phyloP scores from a whole-genome alignment of 2,113 vertebrate species.

The Anseranas semipalmata region DNA sequence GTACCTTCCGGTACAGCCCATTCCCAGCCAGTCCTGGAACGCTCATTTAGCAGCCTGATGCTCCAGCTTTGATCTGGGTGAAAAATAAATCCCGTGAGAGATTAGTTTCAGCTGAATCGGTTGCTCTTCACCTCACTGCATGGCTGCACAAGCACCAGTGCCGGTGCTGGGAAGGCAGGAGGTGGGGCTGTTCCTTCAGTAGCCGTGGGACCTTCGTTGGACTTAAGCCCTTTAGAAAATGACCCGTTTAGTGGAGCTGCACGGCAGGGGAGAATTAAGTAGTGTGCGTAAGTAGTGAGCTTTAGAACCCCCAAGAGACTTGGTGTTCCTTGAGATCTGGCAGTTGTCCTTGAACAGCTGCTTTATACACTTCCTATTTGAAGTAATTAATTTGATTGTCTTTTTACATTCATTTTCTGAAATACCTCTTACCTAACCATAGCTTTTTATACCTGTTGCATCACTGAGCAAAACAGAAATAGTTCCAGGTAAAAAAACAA shows the following conservation, averaged over 20 bases:
- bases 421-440: not conserved
- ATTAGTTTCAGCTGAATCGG: not conserved
- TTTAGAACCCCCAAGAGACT: not conserved
- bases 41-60: not conserved
- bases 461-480: not conserved
- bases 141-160: not conserved
- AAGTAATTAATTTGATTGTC: not conserved
- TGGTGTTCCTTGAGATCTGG: not conserved
- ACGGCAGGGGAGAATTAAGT: not conserved
- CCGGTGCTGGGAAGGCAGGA: not conserved
- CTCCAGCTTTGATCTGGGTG: not conserved
- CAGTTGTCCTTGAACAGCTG: not conserved
- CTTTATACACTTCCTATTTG: not conserved
- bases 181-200: not conserved
- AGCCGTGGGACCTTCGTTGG: not conserved
- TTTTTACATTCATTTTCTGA: not conserved
- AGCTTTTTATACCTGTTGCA: not conserved
- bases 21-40: not conserved
- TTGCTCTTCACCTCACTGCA: not conserved
- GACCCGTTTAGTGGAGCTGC: fast-evolving
- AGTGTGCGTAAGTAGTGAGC: too few relatives aligned
- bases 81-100: fast-evolving
- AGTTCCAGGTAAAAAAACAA: not conserved
- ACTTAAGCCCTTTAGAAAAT: not conserved
- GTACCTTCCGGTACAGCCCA: not conserved